These are phyloP conservation scores for Coregonus sp. DNA, from an alignment of 2,797 vertebrate genomes.

Conservation along the genomic window DNA sequence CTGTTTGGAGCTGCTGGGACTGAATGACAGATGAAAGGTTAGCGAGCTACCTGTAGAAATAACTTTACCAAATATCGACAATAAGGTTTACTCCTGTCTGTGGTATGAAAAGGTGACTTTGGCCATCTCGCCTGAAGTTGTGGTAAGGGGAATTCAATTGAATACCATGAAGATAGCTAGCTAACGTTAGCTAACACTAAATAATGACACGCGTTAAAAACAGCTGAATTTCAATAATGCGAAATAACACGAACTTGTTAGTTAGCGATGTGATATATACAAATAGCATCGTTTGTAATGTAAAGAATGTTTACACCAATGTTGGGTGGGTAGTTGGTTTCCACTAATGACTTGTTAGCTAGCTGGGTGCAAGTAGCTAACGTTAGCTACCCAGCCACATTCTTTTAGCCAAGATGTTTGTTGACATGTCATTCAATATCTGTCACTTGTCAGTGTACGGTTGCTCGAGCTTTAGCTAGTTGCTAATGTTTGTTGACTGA, in stretches of 20 bases:
- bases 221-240: neutral
- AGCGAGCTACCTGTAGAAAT: slow-evolving; percentile 17
- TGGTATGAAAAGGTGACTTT: slow-evolving; percentile 59
- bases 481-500: too few relatives aligned
- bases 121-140: slow-evolving; percentile 23
- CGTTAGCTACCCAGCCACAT: neutral
- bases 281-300: neutral
- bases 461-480: neutral
- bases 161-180: slow-evolving; percentile 19
- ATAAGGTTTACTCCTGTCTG: neutral
- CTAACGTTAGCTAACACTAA: neutral
- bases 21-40: slow-evolving; percentile 56
- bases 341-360: neutral
- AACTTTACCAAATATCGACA: neutral
- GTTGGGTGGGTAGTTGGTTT: neutral
- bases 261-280: neutral
- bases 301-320: neutral
- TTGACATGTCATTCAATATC: neutral
- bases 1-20: too few relatives aligned
- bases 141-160: slow-evolving; percentile 45
- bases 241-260: neutral
- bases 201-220: neutral
- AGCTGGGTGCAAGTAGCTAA: neutral
- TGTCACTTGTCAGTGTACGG: neutral
- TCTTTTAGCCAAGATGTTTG: neutral